These are phyloP conservation scores for Thyatira batis DNA, from an alignment of 2,888 invertebrate species.

Conservation along the genomic window DNA sequence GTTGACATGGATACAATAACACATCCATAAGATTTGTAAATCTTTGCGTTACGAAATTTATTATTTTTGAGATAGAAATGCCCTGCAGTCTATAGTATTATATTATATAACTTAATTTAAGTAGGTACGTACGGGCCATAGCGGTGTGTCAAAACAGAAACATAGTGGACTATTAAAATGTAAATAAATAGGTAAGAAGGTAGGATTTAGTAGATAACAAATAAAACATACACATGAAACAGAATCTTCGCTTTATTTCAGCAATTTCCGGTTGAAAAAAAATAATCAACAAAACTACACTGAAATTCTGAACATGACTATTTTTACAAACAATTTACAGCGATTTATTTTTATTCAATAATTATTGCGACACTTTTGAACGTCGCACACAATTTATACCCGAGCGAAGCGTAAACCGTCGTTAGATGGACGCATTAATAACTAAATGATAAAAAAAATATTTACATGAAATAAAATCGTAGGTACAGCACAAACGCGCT, in stretches of 20 bases:
- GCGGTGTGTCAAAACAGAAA: too few relatives aligned
- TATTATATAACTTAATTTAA: too few relatives aligned
- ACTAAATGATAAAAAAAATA: conserved; percentile 47
- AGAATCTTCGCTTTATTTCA: conserved; percentile 79
- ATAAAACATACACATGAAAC: conserved; percentile 70
- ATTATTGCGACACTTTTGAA: conserved; percentile 41
- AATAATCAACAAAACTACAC: conserved; percentile 78
- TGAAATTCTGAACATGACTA: conserved; percentile 79
- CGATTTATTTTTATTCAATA: conserved; percentile 50
- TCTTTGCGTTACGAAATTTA: too few relatives aligned
- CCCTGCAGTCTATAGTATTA: too few relatives aligned
- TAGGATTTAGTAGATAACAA: conserved; percentile 21
- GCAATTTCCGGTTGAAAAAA: conserved; percentile 78
- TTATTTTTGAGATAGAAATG: too few relatives aligned
- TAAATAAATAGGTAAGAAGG: neutral
- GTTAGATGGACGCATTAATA: conserved; percentile 30
- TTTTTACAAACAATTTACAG: conserved; percentile 81
- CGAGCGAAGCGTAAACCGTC: conserved; percentile 34
- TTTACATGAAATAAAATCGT: conserved; percentile 57
- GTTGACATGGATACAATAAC: too few relatives aligned
- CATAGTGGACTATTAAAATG: neutral
- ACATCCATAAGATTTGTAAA: too few relatives aligned
- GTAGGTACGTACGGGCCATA: too few relatives aligned
- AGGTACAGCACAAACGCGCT: conserved; percentile 38
- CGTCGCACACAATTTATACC: conserved; percentile 35